Evolutionary conservation across 2,888 invertebrate genomes (phyloP).

Genomic region (Steromphala cineraria): DNA sequence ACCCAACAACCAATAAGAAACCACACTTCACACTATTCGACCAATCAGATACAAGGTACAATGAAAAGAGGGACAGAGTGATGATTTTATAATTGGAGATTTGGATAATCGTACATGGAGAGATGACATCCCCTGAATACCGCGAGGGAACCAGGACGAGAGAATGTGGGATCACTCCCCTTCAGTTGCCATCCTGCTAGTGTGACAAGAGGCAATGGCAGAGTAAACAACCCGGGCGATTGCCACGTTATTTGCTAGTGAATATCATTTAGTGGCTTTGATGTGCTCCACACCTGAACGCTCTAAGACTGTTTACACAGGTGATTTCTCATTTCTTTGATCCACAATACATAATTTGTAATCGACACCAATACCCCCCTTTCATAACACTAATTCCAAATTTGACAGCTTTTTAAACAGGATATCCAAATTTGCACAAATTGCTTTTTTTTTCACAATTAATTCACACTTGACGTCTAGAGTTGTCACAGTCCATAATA

Average conservation of each 20-base stretch:
- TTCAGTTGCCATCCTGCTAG: neutral
- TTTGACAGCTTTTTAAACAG: no score
- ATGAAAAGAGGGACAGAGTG: no score
- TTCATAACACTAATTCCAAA: neutral
- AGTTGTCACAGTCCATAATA: neutral
- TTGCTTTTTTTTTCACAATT: neutral
- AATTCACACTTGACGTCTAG: neutral
- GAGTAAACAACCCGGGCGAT: neutral
- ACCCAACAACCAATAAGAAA: no score
- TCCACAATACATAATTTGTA: neutral
- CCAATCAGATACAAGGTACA: no score
- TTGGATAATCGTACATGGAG: no score
- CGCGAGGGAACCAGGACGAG: no score
- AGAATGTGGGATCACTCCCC: no score
- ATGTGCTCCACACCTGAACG: neutral
- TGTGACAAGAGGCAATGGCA: neutral
- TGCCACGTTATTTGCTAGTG: neutral
- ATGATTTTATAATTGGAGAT: no score
- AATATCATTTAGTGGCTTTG: neutral
- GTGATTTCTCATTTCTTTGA: neutral
- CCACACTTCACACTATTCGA: no score
- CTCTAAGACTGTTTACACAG: conserved; percentile 2
- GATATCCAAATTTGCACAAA: neutral
- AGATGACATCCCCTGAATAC: no score
- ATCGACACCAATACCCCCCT: neutral